Percentiles rank a stretch among this genome's conserved stretches.
Conservation (phyloP, 1,140 invertebrate species). For the Amphibalanus amphitrite region DNA sequence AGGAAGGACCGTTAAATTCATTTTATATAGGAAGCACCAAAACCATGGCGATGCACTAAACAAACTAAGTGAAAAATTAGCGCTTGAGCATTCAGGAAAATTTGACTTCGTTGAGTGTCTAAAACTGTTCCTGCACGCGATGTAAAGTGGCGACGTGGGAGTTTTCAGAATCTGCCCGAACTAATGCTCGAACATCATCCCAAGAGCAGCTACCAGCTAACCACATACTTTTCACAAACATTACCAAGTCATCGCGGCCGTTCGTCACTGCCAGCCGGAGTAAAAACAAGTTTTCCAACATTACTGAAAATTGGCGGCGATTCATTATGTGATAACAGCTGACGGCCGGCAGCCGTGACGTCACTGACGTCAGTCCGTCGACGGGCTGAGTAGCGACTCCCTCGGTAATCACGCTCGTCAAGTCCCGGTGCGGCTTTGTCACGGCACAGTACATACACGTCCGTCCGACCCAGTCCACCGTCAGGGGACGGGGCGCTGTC, state of each 20-base stretch:
- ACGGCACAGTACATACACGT: background rate
- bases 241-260: background rate
- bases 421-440: background rate
- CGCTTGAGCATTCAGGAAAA: too few relatives aligned
- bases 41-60: too few relatives aligned
- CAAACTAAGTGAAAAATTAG: too few relatives aligned
- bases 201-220: too few relatives aligned
- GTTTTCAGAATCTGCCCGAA: too few relatives aligned
- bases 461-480: background rate
- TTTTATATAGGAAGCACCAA: too few relatives aligned
- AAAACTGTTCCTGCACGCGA: too few relatives aligned
- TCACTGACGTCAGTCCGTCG: background rate
- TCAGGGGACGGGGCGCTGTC: background rate
- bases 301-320: background rate
- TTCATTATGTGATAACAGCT: background rate
- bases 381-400: background rate
- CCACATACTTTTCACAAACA: background rate
- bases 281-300: background rate
- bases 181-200: too few relatives aligned
- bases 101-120: too few relatives aligned
- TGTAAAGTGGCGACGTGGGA: too few relatives aligned
- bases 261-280: background rate
- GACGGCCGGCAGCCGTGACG: background rate
- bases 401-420: background rate
- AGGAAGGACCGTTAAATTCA: too few relatives aligned